Evolutionary conservation across 2,797 vertebrate genomes (phyloP), one percentile per base, ranked within the genome.

Genomic region (Mormyrus hasselquistii): DNA sequence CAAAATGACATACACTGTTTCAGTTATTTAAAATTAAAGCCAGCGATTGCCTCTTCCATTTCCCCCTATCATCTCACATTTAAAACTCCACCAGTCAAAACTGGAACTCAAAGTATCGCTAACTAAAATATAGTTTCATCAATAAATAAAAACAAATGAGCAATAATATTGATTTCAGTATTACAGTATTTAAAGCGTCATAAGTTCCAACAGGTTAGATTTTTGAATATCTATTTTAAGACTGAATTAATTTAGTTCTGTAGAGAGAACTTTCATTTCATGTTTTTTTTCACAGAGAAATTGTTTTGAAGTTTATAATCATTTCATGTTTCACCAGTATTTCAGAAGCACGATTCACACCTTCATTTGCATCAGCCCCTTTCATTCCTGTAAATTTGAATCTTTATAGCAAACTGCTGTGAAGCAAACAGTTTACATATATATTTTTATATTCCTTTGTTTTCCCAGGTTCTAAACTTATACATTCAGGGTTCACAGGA

Each of bases 381-480:
- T 65, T 44, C 55, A 88, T 90, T 87, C 44, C 76, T 89, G 86
- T 88, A 87, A 83, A 65, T 84, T 84, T 89, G 55, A 50, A 88
- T 88, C 82, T 85, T 88, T 88, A 53, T 62, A 89, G 87, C 50
- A 85, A 52, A 87, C 84, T 89, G 86, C 65, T 87, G 52, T 79
- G 65, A 87, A 89, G 79, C 89, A 79, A 89, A 38, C 10, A n/a
- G 38, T 79, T 4, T 52, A 29, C 47, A 50, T 29, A 85, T 47
- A 84, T 49, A 82, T 47, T 82, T 34, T 82, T 83, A 85, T 83
- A 38, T 79, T 47, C 79, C 62, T 83, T 86, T 49, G 41, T 89
- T 83, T 88, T 25, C 53, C 41, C 7, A n/a, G 86, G 57, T 53
- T 73, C 8, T 65, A 87, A 62, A 88, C 76, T 65, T 47, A 90